These are phyloP conservation scores for Dasypus novemcinctus DNA, from an alignment of 2,113 vertebrate genomes.

Conservation along the genomic window DNA sequence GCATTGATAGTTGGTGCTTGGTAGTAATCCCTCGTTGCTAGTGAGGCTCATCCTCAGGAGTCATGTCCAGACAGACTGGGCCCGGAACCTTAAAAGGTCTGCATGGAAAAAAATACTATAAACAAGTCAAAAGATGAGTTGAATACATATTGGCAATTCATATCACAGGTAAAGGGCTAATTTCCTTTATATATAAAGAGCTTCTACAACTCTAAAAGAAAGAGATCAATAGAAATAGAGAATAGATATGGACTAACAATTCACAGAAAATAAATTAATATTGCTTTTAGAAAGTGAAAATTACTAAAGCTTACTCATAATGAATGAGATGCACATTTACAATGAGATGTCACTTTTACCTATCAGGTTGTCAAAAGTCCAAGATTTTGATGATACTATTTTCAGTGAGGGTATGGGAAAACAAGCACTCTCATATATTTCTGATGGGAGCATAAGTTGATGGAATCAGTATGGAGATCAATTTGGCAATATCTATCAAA, in stretches of 20 bases:
- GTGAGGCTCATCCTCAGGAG: too few relatives aligned
- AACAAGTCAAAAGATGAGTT: not conserved
- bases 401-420: too few relatives aligned
- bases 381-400: too few relatives aligned
- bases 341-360: slow-evolving; percentile 12
- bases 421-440: slow-evolving; percentile 16
- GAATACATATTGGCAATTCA: not conserved
- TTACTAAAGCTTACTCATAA: not conserved
- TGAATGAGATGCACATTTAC: not conserved
- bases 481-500: too few relatives aligned
- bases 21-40: too few relatives aligned
- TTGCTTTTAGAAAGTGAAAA: slow-evolving; percentile 33
- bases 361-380: too few relatives aligned
- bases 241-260: not conserved
- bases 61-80: too few relatives aligned
- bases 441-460: not conserved
- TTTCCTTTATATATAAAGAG: too few relatives aligned
- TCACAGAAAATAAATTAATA: not conserved
- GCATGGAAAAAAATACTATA: not conserved
- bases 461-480: not conserved
- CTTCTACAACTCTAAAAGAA: too few relatives aligned
- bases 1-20: too few relatives aligned
- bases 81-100: not conserved
- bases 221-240: not conserved
- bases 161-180: too few relatives aligned